These are phyloP conservation scores for Chaetogeoica ovagalla DNA, from an alignment of 2,888 invertebrate genomes.

Conservation along the genomic window DNA sequence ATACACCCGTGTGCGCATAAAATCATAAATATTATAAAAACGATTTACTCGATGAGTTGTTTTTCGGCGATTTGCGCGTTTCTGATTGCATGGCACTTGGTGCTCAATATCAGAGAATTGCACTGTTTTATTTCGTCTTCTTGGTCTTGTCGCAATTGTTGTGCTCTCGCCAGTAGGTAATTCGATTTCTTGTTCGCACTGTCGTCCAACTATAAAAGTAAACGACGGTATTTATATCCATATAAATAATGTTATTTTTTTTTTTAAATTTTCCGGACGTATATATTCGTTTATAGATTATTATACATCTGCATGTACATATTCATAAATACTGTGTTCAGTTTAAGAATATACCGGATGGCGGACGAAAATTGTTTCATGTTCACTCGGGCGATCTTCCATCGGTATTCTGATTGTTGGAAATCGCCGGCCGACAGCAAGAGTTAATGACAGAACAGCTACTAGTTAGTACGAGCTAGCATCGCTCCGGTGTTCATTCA, in stretches of 20 bases:
- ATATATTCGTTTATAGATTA: too few relatives aligned
- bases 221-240: constrained; percentile 31
- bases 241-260: neutral
- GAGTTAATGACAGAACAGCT: too few relatives aligned
- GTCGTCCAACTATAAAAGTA: constrained; percentile 60
- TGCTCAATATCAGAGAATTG: constrained; percentile 77
- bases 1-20: too few relatives aligned
- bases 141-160: constrained; percentile 64
- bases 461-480: too few relatives aligned
- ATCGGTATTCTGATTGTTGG: too few relatives aligned
- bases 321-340: too few relatives aligned
- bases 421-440: too few relatives aligned
- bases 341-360: too few relatives aligned
- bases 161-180: constrained; percentile 63
- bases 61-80: constrained; percentile 79
- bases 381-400: too few relatives aligned
- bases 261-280: neutral
- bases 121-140: constrained; percentile 72
- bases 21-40: neutral
- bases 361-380: too few relatives aligned
- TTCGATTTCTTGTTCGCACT: constrained; percentile 62
- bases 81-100: constrained; percentile 81
- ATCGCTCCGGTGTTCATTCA: too few relatives aligned
- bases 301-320: too few relatives aligned
- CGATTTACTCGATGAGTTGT: constrained; percentile 58